Evolutionary conservation across 2,888 invertebrate species (phyloP).

Genomic region (Cheilosia variabilis): DNA sequence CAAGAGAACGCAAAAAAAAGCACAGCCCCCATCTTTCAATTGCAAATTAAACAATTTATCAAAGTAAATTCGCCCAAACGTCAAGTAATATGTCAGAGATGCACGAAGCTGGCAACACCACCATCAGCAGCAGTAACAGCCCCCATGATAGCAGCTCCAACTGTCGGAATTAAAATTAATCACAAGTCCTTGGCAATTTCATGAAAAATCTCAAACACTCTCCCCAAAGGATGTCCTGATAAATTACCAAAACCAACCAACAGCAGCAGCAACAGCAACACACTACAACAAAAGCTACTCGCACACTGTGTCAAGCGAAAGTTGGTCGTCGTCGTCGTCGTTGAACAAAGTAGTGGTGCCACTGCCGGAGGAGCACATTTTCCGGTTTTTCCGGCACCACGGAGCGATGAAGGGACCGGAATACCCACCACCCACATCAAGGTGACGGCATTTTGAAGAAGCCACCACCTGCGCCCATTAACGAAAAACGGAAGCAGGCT

Average conservation of each 20-base stretch:
- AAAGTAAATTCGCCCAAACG: constrained; percentile 46
- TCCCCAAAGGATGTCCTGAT: constrained; percentile 70
- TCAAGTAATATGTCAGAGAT: constrained; percentile 61
- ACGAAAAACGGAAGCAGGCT: constrained; percentile 46
- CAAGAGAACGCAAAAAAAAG: background rate
- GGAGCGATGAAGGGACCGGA: constrained; percentile 68
- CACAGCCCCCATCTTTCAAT: constrained; percentile 2
- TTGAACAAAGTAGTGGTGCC: constrained; percentile 36
- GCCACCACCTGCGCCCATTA: constrained; percentile 18
- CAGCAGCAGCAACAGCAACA: constrained; percentile 16
- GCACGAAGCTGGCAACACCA: constrained; percentile 47
- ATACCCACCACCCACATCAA: constrained; percentile 68
- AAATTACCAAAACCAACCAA: constrained; percentile 56
- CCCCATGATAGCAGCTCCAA: constrained; percentile 38
- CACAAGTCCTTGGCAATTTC: constrained; percentile 64
- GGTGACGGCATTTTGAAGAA: constrained; percentile 72
- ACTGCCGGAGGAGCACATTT: constrained; percentile 41
- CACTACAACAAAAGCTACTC: constrained; percentile 38
- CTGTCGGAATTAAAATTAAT: constrained; percentile 72
- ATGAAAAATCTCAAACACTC: constrained; percentile 62
- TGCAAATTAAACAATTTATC: constrained; percentile 56
- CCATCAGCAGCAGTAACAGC: constrained; percentile 19
- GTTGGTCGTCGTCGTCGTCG: constrained; percentile 20
- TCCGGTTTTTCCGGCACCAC: constrained; percentile 46
- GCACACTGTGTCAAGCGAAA: constrained; percentile 22